phyloP scores from a whole-genome alignment of 2,797 vertebrate genomes.

The Synaphobranchus kaupii region DNA sequence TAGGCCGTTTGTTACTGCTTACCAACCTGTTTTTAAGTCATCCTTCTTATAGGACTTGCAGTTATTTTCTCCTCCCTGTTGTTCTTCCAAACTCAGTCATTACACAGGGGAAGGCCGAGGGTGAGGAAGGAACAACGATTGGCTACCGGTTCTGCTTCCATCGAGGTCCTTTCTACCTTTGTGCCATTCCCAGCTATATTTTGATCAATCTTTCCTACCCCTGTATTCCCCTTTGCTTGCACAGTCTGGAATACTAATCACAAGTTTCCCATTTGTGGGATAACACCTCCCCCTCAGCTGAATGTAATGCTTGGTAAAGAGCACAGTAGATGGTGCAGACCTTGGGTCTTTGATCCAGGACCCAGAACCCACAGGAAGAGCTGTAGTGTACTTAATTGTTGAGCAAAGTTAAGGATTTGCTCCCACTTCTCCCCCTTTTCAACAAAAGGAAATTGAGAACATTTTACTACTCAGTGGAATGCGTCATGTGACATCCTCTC shows the following conservation, averaged over 20 bases:
- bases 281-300: not conserved
- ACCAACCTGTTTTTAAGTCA: not conserved
- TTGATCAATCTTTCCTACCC: not conserved
- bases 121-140: not conserved
- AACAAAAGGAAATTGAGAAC: too few species aligned
- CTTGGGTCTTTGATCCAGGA: too few species aligned
- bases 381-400: too few species aligned
- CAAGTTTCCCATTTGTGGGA: not conserved
- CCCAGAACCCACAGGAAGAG: too few species aligned
- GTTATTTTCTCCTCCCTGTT: not conserved
- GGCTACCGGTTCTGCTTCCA: not conserved
- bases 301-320: not conserved
- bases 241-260: not conserved
- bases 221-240: not conserved
- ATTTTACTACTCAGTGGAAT: too few species aligned
- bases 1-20: not conserved
- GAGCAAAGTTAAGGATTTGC: too few species aligned
- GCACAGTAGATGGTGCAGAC: too few species aligned
- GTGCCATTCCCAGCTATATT: not conserved
- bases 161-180: not conserved
- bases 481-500: too few species aligned
- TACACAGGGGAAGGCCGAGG: not conserved
- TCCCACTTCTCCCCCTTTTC: too few species aligned
- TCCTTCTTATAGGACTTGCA: not conserved
- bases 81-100: not conserved